Percentiles rank a stretch among this genome's conserved stretches.
Conservation (phyloP, 2,888 invertebrate genomes). For the Lobophora halterata region DNA sequence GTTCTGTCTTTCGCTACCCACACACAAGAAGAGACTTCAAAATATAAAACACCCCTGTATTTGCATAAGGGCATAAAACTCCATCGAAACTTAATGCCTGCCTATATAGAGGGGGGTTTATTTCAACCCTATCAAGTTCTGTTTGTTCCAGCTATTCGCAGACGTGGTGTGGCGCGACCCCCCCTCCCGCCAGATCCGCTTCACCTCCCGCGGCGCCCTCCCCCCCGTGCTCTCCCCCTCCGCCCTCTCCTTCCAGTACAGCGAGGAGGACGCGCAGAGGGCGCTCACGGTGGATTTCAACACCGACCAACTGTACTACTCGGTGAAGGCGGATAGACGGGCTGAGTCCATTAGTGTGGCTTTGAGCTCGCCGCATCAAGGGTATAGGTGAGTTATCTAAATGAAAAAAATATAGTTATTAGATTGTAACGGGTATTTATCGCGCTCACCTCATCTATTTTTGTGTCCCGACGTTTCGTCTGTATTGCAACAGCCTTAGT, state of each 20-base stretch:
- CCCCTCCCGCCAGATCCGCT: slow-evolving; percentile 61
- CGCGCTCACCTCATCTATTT: too few species aligned
- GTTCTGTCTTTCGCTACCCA: too few species aligned
- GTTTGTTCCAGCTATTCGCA: slow-evolving; percentile 54
- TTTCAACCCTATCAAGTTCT: background rate
- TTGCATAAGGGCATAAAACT: background rate
- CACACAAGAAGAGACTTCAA: too few species aligned
- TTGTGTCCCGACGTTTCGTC: too few species aligned
- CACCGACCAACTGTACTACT: slow-evolving; percentile 53
- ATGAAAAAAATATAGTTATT: background rate
- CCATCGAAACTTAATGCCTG: background rate
- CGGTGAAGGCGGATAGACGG: slow-evolving; percentile 61
- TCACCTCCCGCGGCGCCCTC: slow-evolving; percentile 64
- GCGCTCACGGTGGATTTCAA: slow-evolving; percentile 54
- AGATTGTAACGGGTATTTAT: too few species aligned
- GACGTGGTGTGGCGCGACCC: slow-evolving; percentile 75
- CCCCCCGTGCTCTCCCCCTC: slow-evolving; percentile 58
- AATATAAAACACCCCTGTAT: too few species aligned
- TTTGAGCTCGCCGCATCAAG: slow-evolving; percentile 61
- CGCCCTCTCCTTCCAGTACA: slow-evolving; percentile 50
- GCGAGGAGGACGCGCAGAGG: slow-evolving; percentile 44
- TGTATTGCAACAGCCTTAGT: too few species aligned
- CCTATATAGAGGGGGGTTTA: background rate
- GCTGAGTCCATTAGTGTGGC: slow-evolving; percentile 51
- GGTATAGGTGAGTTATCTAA: slow-evolving; percentile 49